Base-by-base conservation (phyloP, 2,888 invertebrate species). In the Augochlorella aurata region DNA sequence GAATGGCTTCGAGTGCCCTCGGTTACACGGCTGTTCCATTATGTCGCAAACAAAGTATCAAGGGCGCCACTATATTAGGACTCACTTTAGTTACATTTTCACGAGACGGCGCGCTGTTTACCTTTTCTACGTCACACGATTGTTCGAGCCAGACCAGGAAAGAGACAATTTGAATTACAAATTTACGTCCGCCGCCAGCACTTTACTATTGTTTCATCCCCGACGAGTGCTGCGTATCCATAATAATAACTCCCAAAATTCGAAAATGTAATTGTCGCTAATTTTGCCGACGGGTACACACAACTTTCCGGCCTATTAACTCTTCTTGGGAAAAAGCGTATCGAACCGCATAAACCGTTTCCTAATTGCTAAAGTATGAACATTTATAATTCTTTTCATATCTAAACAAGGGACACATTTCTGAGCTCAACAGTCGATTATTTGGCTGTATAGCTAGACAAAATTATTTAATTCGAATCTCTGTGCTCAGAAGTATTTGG, bases 161-260 rank as follows among this genome's bases (percentile, higher is more conserved):
- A 72, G 81, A 72, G 76, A 71, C 75, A 65, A 82, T 82, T 82
- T 82, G 82, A 81, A 82, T 82, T 72, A 81, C 82, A 82, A 82
- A 82, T 82, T 81, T 38, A 65, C 63, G 63, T 69, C 68, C 81
- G 50, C 81, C 52, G 67, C 21, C 70, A 21, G 70, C 71, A 63
- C 76, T 81, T 58, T 54, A 10, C 52, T 47, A 73, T 68, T 80
- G 72, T 66, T 54, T 63, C 72, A n/a, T 49, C 44, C 52, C 10
- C 29, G 61, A n/a, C 77, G 45, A 67, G 66, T 77, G 76, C 21
- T 61, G 65, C 38, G 66, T 70, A 80, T 69, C 70, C 65, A n/a
- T 61, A 44, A 54, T 65, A 79, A 69, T 69, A 79, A 81, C 47
- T 65, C 7, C 14, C 44, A 14, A 74, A 73, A 21, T n/a, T 45